Evolutionary conservation across 2,797 vertebrate species (phyloP).

Genomic region (Catharus ustulatus): DNA sequence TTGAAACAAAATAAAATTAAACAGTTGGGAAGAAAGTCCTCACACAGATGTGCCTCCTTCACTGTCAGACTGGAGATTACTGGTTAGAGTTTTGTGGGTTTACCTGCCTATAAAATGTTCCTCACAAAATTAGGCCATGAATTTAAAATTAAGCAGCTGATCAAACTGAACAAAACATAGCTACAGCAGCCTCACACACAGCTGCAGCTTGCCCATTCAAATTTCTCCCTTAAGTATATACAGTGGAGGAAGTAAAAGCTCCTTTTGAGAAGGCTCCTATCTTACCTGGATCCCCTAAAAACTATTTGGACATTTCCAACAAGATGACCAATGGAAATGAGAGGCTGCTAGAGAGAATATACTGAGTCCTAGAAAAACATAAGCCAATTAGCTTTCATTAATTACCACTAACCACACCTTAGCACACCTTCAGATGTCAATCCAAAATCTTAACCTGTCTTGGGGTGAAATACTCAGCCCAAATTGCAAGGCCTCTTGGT

Average conservation of each 20-base stretch:
- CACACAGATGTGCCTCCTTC: background rate
- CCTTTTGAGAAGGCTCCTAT: background rate
- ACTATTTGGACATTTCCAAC: background rate
- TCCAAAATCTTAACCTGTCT: background rate
- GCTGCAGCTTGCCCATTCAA: background rate
- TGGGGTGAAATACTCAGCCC: background rate
- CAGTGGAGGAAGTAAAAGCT: background rate
- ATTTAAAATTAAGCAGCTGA: background rate
- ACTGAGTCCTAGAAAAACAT: background rate
- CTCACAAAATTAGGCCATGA: background rate
- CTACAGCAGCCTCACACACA: fast-evolving
- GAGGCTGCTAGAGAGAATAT: background rate
- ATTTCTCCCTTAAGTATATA: background rate
- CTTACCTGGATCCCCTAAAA: background rate
- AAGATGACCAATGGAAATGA: background rate
- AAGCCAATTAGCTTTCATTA: conserved; percentile 13
- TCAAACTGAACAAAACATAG: background rate
- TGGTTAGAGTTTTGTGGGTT: background rate
- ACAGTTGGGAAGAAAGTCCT: background rate
- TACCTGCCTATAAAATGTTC: background rate
- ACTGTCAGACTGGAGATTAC: background rate
- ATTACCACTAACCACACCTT: conserved; percentile 9
- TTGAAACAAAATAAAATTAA: background rate
- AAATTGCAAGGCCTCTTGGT: background rate
- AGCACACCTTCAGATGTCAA: background rate